phyloP scores from a whole-genome alignment of 2,888 invertebrate genomes.

The Chalcis sispes region DNA sequence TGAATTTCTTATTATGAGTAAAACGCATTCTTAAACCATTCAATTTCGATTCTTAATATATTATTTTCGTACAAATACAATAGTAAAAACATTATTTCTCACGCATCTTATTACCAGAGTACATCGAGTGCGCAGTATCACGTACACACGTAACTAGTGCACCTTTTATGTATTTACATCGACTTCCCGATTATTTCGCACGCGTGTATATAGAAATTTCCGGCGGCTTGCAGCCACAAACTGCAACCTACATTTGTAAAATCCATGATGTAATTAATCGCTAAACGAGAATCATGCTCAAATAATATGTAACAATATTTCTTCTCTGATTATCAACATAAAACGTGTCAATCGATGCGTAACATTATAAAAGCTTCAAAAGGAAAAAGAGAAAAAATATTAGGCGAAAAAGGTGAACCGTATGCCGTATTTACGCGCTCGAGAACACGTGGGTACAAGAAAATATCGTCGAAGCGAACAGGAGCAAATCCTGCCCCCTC shows the following conservation, averaged over 20 bases:
- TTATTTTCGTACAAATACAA: no score
- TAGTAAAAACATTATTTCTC: no score
- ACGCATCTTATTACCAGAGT: no score
- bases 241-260: conserved; percentile 10
- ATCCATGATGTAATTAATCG: neutral
- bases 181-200: conserved; percentile 18
- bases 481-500: neutral
- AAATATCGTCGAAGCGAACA: neutral
- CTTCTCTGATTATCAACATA: no score
- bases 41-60: no score
- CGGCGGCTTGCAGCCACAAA: conserved; percentile 17
- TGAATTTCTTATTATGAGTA: no score
- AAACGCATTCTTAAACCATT: no score
- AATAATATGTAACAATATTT: no score
- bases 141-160: neutral
- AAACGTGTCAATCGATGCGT: no score
- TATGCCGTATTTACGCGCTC: neutral
- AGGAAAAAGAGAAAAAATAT: no score
- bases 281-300: neutral
- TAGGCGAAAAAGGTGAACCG: neutral
- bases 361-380: no score
- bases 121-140: neutral
- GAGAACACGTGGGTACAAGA: neutral
- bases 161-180: neutral
- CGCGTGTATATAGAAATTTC: conserved; percentile 21